Conservation (phyloP, 2,888 invertebrate species). For the Diarsia rubi region DNA sequence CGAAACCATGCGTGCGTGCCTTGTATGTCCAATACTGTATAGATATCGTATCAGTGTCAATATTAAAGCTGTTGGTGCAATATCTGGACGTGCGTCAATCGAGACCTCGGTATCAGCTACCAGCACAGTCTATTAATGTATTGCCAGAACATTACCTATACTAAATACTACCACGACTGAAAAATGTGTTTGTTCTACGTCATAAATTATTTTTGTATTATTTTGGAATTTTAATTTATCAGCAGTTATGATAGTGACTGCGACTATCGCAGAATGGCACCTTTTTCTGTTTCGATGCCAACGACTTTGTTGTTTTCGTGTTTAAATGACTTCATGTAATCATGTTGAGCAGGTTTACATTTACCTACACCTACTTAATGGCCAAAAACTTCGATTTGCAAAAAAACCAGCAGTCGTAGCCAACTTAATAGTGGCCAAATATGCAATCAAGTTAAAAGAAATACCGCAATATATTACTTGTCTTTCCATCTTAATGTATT, state of each 20-base stretch:
- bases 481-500: slow-evolving; percentile 48
- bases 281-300: slow-evolving; percentile 22
- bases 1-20: slow-evolving; percentile 7
- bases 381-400: slow-evolving; percentile 13
- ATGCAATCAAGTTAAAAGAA: slow-evolving; percentile 42
- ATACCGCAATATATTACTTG: slow-evolving; percentile 43
- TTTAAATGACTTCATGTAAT: slow-evolving; percentile 12
- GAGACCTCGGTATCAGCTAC: slow-evolving; percentile 28
- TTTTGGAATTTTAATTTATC: slow-evolving; percentile 26
- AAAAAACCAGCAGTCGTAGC: slow-evolving; percentile 16
- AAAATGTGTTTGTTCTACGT: slow-evolving; percentile 29
- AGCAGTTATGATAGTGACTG: slow-evolving; percentile 16
- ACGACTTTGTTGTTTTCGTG: slow-evolving; percentile 15
- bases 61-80: slow-evolving; percentile 34
- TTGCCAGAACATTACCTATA: slow-evolving; percentile 10
- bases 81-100: slow-evolving; percentile 39
- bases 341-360: slow-evolving; percentile 24
- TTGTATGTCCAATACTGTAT: slow-evolving; percentile 17
- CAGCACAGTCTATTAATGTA: neutral
- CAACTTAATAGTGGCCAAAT: slow-evolving; percentile 47
- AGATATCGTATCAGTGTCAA: slow-evolving; percentile 21
- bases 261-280: slow-evolving; percentile 1
- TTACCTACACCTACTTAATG: slow-evolving; percentile 12
- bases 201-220: slow-evolving; percentile 28
- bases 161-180: neutral